Base-by-base conservation (phyloP, 2,888 invertebrate species). In the Allolobophora icterica region DNA sequence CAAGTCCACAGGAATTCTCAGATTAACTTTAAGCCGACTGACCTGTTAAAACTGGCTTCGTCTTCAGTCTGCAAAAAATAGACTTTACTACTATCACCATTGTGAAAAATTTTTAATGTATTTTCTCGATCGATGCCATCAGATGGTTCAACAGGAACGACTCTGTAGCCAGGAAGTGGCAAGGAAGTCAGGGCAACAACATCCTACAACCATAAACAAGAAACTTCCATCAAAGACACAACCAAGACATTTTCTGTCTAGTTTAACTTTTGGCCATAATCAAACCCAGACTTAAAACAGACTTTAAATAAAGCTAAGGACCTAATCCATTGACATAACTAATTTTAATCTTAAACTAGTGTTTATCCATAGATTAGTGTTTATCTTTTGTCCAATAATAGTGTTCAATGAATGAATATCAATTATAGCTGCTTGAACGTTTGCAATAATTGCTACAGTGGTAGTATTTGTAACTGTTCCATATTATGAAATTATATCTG, bases 91-190 rank as follows among this genome's bases (percentile, higher is more conserved):
- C 92, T 92, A 34, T 90, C 90, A 30, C 92, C 91, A 15, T 21
- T 33, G 84, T 93, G 93, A 71, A 34, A 91, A 45, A 93, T 21
- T n/a, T 87, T 87, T 3, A 87, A 35, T 17, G 87, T 87, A 84
- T 91, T 33, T 19, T 96, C 94, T 91, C 95, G 71, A 17, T 89
- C 58, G 89, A 93, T 92, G 92, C 94, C 92, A 42, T 94, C 94
- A 15, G 92, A 89, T 19, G 94, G 94, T 3, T 93, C 93, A 5
- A 93, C 95, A 91, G 95, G 95, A 38, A 95, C 95, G 19, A 96
- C 96, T 21, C 95, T 94, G 93, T 96, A 96, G 45, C 96, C 96
- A 15, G 96, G 96, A 94, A 96, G 95, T 1, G 96, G 96, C n/a
- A 96, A 96, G 0, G 96, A 96, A 0, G 96, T 96, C 94, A 96